These are phyloP conservation scores for Drosophila nigrodunni DNA, from an alignment of 1,140 invertebrate genomes.

Conservation along the genomic window DNA sequence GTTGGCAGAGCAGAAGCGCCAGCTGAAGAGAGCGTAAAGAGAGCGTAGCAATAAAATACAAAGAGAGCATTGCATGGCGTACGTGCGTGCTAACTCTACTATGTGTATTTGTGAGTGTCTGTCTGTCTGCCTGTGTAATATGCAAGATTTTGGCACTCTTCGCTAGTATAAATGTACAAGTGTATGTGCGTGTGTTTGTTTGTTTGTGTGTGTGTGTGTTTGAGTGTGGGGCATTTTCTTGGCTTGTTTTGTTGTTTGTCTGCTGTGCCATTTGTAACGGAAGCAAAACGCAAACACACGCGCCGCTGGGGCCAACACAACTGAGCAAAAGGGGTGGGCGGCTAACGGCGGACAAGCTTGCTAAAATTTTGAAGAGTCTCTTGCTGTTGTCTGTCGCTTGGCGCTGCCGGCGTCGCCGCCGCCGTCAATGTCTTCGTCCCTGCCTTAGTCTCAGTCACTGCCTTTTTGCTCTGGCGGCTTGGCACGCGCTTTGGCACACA, in stretches of 20 bases:
- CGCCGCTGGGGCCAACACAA: slow-evolving; percentile 38
- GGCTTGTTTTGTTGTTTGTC: slow-evolving; percentile 47
- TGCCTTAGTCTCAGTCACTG: slow-evolving; percentile 1
- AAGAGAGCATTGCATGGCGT: slow-evolving; percentile 54
- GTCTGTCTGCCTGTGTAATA: slow-evolving; percentile 31
- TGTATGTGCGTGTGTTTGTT: slow-evolving; percentile 20
- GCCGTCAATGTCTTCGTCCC: not conserved
- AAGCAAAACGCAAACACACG: slow-evolving; percentile 73
- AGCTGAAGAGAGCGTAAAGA: slow-evolving; percentile 46
- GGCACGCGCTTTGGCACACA: slow-evolving; percentile 47
- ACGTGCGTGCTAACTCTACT: slow-evolving; percentile 48
- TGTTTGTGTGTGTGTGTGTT: slow-evolving; percentile 8
- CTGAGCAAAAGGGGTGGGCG: slow-evolving; percentile 26
- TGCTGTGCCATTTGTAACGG: slow-evolving; percentile 70
- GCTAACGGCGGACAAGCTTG: slow-evolving; percentile 27
- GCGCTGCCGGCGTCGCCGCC: slow-evolving; percentile 1
- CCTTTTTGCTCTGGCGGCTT: slow-evolving; percentile 24
- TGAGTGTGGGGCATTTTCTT: slow-evolving; percentile 40
- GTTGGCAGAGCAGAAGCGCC: slow-evolving; percentile 22
- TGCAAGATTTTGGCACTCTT: slow-evolving; percentile 62
- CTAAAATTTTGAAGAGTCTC: slow-evolving; percentile 44
- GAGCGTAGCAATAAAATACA: slow-evolving; percentile 13
- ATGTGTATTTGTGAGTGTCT: slow-evolving; percentile 23
- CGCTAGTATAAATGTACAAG: slow-evolving; percentile 13
- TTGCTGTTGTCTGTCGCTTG: slow-evolving; percentile 31